These are phyloP conservation scores for Zaprionus obscuricornis DNA, from an alignment of 2,888 invertebrate genomes.

Conservation along the genomic window DNA sequence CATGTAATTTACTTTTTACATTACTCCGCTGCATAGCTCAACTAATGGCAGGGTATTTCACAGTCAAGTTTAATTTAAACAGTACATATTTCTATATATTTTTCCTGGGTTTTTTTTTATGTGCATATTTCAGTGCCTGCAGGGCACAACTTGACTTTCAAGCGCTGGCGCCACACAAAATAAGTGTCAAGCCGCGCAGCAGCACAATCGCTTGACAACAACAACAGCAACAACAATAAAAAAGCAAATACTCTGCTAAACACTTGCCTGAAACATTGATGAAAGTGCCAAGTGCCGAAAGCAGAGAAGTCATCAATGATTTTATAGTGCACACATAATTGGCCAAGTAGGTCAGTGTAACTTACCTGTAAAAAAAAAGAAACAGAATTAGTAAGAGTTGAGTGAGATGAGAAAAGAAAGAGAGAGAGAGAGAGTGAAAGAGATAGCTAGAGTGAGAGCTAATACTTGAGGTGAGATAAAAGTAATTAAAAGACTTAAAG, in stretches of 20 bases:
- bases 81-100: too few species aligned
- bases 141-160: constrained; percentile 40
- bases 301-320: constrained; percentile 4
- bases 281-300: constrained; percentile 54
- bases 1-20: too few species aligned
- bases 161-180: constrained; percentile 37
- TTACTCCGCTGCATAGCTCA: too few species aligned
- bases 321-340: constrained; percentile 51
- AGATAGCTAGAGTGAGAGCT: constrained; percentile 15
- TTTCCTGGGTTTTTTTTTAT: constrained; percentile 18
- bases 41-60: too few species aligned
- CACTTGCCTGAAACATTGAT: constrained; percentile 51
- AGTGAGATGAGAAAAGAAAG: constrained; percentile 3
- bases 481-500: constrained; percentile 58
- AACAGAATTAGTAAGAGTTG: too few species aligned
- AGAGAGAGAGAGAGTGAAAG: constrained; percentile 9
- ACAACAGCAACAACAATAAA: neutral
- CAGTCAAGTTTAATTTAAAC: too few species aligned
- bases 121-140: constrained; percentile 41
- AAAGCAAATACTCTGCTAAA: constrained; percentile 23
- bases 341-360: constrained; percentile 67
- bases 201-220: neutral
- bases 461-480: constrained; percentile 36
- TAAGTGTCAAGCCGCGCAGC: constrained; percentile 42
- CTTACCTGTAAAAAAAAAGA: constrained; percentile 62